Evolutionary conservation across 92 coral and sea anemone species (phyloP).

Genomic region (Diadumene lineata): DNA sequence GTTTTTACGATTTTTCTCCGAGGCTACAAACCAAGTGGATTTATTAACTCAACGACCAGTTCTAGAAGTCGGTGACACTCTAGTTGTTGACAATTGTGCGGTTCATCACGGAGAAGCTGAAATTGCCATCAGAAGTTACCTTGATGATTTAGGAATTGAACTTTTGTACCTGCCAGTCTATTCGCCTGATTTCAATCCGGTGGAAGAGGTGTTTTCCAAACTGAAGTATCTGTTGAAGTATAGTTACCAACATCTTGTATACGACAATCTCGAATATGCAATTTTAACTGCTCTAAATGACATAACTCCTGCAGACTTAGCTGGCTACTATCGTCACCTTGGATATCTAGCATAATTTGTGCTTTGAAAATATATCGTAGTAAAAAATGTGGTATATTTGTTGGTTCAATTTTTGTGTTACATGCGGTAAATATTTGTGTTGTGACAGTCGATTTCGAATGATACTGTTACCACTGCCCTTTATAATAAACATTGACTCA

Average conservation of each 20-base stretch:
- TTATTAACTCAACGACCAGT: slow-evolving; percentile 45
- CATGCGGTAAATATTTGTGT: neutral
- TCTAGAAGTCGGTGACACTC: slow-evolving; percentile 65
- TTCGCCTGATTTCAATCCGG: slow-evolving; percentile 61
- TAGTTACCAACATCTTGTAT: slow-evolving; percentile 47
- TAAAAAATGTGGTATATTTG: too few species aligned
- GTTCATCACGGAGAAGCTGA: slow-evolving; percentile 71
- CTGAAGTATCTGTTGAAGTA: slow-evolving; percentile 62
- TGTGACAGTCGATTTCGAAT: too few species aligned
- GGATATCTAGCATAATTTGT: slow-evolving; percentile 33
- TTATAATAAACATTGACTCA: too few species aligned
- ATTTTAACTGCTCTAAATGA: slow-evolving; percentile 29
- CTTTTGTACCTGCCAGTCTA: slow-evolving; percentile 61
- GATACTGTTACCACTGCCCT: too few species aligned
- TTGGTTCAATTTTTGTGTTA: neutral
- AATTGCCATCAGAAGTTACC: slow-evolving; percentile 48
- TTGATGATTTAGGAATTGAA: slow-evolving; percentile 52
- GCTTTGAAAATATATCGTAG: too few species aligned
- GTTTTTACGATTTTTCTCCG: slow-evolving; percentile 57
- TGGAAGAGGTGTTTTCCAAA: slow-evolving; percentile 64
- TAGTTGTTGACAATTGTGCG: slow-evolving; percentile 61
- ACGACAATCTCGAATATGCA: slow-evolving; percentile 61
- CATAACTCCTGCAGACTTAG: slow-evolving; percentile 39
- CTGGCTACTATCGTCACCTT: slow-evolving; percentile 32
- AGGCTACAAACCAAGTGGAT: slow-evolving; percentile 51